Evolutionary conservation across 2,797 vertebrate species (phyloP).

Genomic region (Lagodon rhomboides): DNA sequence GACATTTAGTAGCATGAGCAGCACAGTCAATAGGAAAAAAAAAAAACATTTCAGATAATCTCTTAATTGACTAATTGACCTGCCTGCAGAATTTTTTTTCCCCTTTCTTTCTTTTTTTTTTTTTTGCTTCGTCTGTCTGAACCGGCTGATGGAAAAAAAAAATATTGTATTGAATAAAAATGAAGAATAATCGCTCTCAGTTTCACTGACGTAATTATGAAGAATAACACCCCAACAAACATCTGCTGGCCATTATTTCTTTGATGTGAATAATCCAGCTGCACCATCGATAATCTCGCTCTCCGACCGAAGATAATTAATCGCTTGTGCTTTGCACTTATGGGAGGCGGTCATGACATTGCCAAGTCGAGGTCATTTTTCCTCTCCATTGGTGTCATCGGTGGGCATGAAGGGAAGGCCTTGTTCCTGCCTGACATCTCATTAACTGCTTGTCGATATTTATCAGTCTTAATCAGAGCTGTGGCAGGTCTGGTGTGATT

Average conservation of each 20-base stretch:
- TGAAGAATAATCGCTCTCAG: slow-evolving; percentile 37
- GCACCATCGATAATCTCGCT: slow-evolving; percentile 44
- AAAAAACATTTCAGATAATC: slow-evolving; percentile 38
- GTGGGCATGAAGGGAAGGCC: slow-evolving; percentile 75
- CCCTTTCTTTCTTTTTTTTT: no score
- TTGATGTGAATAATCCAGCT: slow-evolving; percentile 35
- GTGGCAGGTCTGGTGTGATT: slow-evolving; percentile 84
- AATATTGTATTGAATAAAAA: slow-evolving; percentile 13
- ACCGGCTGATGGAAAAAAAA: not conserved
- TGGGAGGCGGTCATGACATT: slow-evolving; percentile 76
- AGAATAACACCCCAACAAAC: slow-evolving; percentile 42
- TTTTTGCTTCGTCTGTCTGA: slow-evolving; percentile 3
- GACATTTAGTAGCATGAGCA: not conserved
- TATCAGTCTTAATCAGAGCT: slow-evolving; percentile 89
- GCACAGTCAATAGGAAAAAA: slow-evolving; percentile 14
- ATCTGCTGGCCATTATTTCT: slow-evolving; percentile 42
- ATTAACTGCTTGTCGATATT: slow-evolving; percentile 87
- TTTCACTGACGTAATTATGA: slow-evolving; percentile 49
- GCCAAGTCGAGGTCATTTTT: slow-evolving; percentile 74
- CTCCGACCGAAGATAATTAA: slow-evolving; percentile 63
- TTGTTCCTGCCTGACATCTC: slow-evolving; percentile 84
- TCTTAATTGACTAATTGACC: slow-evolving; percentile 60
- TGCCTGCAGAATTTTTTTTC: slow-evolving; percentile 12
- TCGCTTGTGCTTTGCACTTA: slow-evolving; percentile 47
- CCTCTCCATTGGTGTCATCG: slow-evolving; percentile 68